phyloP scores from a whole-genome alignment of 92 coral and sea anemone genomes.

The Epizoanthus rinbou region DNA sequence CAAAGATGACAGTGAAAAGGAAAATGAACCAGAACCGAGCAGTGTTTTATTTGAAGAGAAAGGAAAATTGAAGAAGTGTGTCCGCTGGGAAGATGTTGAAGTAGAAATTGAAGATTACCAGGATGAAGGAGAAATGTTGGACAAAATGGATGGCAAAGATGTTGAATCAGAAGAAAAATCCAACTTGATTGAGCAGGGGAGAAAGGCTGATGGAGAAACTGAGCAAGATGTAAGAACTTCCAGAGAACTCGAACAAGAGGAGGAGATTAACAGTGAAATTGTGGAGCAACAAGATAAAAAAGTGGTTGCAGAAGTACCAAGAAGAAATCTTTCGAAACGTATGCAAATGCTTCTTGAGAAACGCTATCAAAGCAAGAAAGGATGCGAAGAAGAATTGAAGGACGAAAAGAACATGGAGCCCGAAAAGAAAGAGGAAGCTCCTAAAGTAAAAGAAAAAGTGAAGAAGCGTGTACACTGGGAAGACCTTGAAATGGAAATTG shows the following conservation, averaged over 20 bases:
- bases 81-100: conserved; percentile 35
- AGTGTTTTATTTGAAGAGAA: conserved; percentile 13
- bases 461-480: conserved; percentile 39
- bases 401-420: background rate
- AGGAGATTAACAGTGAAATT: background rate
- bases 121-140: background rate
- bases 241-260: background rate
- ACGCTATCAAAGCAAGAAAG: conserved; percentile 5
- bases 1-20: background rate
- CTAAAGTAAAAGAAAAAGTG: conserved; percentile 2
- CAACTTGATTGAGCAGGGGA: background rate
- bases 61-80: background rate
- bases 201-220: background rate
- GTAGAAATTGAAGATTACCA: conserved; percentile 26
- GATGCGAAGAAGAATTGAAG: background rate
- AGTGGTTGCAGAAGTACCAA: background rate
- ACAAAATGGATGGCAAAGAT: background rate
- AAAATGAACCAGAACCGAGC: background rate
- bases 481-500: conserved; percentile 33
- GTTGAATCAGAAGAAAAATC: background rate
- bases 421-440: background rate
- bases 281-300: background rate
- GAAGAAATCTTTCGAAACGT: conserved; percentile 16
- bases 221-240: background rate
- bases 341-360: conserved; percentile 33